Conservation (phyloP, 2,888 invertebrate species). For the Erebia epiphron region DNA sequence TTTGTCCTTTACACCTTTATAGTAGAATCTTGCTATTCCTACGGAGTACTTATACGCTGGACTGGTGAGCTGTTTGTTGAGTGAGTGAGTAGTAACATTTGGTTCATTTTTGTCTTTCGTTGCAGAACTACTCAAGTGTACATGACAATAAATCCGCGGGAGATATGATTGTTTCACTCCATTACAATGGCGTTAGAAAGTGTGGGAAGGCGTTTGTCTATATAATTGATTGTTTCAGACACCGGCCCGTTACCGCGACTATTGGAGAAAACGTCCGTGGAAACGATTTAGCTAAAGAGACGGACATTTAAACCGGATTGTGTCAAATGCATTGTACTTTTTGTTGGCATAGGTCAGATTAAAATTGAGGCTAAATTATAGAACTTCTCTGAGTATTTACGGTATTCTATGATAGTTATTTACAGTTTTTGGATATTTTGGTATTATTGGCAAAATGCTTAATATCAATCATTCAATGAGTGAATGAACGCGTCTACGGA, state of each 20-base stretch:
- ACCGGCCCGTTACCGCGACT: constrained; percentile 44
- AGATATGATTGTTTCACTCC: constrained; percentile 69
- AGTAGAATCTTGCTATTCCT: no score
- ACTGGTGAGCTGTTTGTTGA: neutral
- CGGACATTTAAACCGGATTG: neutral
- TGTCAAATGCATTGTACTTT: neutral
- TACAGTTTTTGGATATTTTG: no score
- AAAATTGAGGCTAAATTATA: no score
- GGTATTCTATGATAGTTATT: no score
- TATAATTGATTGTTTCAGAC: constrained; percentile 69
- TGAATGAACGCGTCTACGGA: no score
- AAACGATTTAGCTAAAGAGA: constrained; percentile 36
- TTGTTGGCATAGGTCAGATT: neutral
- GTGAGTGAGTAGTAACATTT: neutral
- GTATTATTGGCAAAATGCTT: no score
- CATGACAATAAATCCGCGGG: constrained; percentile 44
- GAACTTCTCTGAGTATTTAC: no score
- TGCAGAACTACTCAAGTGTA: constrained; percentile 1
- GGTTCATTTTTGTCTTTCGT: neutral
- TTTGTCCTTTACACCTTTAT: no score
- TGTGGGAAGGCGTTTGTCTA: constrained; percentile 70
- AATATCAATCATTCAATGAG: no score
- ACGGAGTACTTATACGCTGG: no score
- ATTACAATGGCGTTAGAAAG: constrained; percentile 76
- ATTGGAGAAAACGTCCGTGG: constrained; percentile 53